These are phyloP conservation scores for Lycophotia porphyrea DNA, from an alignment of 2,888 invertebrate genomes.

Conservation along the genomic window DNA sequence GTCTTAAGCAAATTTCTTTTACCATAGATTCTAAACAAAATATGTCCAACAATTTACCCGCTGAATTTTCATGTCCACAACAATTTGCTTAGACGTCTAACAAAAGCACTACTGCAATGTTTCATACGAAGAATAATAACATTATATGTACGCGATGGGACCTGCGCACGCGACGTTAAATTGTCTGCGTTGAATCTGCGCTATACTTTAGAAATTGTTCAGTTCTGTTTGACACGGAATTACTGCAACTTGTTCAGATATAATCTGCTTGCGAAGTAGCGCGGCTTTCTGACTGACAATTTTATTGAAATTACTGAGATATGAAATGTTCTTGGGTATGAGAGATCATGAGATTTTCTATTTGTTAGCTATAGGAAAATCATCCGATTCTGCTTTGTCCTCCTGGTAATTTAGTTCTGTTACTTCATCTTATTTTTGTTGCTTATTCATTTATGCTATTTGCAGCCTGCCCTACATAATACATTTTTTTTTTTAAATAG, in stretches of 20 bases:
- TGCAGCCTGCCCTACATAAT: not conserved
- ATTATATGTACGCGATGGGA: slow-evolving; percentile 31
- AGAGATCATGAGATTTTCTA: not conserved
- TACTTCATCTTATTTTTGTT: not conserved
- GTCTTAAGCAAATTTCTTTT: not conserved
- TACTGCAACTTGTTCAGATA: slow-evolving; percentile 43
- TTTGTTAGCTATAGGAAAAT: not conserved
- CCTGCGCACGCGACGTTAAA: slow-evolving; percentile 53
- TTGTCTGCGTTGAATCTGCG: slow-evolving; percentile 37
- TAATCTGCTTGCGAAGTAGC: slow-evolving; percentile 28
- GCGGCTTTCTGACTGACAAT: slow-evolving; percentile 20
- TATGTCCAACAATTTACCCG: not conserved
- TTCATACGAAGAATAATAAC: slow-evolving; percentile 26
- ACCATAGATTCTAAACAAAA: not conserved
- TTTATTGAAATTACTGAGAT: slow-evolving; percentile 13
- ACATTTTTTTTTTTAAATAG: not conserved
- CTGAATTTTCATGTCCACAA: slow-evolving; percentile 20
- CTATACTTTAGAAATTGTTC: slow-evolving; percentile 41
- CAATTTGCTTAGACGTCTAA: slow-evolving; percentile 3
- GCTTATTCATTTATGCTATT: not conserved
- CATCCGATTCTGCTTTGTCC: not conserved
- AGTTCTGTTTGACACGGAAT: slow-evolving; percentile 49
- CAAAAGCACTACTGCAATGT: slow-evolving; percentile 26
- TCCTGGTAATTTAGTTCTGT: not conserved
- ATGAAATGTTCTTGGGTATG: slow-evolving; percentile 15